These are phyloP conservation scores for Tetranychus piercei DNA, from an alignment of 2,888 invertebrate species.

Conservation along the genomic window DNA sequence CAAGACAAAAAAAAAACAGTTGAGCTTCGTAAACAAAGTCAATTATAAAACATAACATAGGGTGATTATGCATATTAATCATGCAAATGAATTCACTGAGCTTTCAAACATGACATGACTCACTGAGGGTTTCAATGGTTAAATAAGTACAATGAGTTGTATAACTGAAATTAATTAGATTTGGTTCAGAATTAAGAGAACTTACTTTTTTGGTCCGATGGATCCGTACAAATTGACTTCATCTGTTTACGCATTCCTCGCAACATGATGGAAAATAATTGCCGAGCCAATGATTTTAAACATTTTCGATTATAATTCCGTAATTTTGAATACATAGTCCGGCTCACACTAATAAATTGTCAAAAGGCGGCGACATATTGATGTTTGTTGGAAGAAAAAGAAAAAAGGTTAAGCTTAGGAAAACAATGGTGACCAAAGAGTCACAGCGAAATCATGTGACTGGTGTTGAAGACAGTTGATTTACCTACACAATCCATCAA, in stretches of 20 bases:
- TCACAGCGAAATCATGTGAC: background rate
- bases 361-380: too few relatives aligned
- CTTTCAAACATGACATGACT: too few relatives aligned
- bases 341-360: background rate
- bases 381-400: background rate
- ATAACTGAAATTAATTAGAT: background rate
- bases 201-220: background rate
- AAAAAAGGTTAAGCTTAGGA: background rate
- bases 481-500: slow-evolving; percentile 1
- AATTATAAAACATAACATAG: too few relatives aligned
- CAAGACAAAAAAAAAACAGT: too few relatives aligned
- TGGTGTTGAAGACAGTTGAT: background rate
- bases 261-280: background rate
- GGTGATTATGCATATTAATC: too few relatives aligned
- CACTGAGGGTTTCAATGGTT: too few relatives aligned
- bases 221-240: background rate
- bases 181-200: background rate
- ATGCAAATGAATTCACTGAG: too few relatives aligned
- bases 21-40: too few relatives aligned
- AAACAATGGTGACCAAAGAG: background rate
- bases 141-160: too few relatives aligned
- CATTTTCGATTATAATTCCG: background rate
- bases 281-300: background rate
- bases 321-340: background rate
- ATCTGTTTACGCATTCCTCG: background rate